Evolutionary conservation across 2,888 invertebrate species (phyloP), one percentile per base, ranked within the genome.

Genomic region (Flexamia atlantica): DNA sequence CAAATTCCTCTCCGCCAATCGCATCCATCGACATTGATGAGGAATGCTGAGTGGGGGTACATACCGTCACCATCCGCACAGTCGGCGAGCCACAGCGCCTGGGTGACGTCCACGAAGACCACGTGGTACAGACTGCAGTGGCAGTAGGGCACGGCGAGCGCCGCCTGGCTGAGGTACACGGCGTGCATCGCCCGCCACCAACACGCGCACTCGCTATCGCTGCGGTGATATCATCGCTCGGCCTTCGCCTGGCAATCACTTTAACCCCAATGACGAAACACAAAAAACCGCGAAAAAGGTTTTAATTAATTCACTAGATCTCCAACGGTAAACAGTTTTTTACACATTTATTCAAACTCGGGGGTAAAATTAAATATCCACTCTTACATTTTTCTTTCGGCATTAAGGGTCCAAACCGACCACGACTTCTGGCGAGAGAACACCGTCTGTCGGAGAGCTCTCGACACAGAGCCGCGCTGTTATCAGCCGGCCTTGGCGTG

Each of bases 101-200:
- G 79, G 14, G 79, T 57, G 79, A 32, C 9, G 28, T 79, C 79
- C 30, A 79, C 79, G 36, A 79, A 79, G 25, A 79, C 79, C 25
- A 79, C 79, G 36, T 79, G 79, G 32, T 53, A 57, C 50, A 79
- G 36, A 23, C 79, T 28, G 28, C 79, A 79, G 17, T 79, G 79
- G n/a, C 79, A 79, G 79, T 79, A 79, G 30, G 79, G 79, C 0
- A 79, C 36, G 32, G 79, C 46, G 79, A 79, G 79, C 30, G 79
- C 53, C 23, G 79, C 79, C 36, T 79, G 79, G 57, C 79, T 79
- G 25, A 79, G 57, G 79, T 79, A 79, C 4, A 79, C 79, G n/a
- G 79, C 79, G 79, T 79, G 79, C 79, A 79, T 79, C 28, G 20
- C 79, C 32, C 23, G 2, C 30, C 64, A 28, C 64, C 3, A 36